Base-by-base conservation (phyloP, 2,888 invertebrate species). In the Blastobasis adustella region DNA sequence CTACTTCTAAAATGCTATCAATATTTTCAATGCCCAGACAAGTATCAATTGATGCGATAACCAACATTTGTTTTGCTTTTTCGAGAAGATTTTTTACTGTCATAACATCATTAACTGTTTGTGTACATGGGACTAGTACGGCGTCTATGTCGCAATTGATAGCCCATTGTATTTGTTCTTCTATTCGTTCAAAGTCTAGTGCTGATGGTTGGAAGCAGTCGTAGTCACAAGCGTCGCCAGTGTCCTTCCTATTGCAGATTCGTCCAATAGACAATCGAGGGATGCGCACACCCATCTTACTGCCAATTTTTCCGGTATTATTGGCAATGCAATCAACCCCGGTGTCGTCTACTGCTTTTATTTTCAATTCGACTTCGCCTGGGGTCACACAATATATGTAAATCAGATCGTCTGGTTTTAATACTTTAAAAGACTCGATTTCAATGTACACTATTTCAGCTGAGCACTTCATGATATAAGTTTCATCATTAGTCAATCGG, bases 1-100 rank as follows among this genome's bases (percentile, higher is more conserved):
- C 90, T 38, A 89, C 92, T 4, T 76, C 71, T 38, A 95, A 91
- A 59, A 95, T 95, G 62, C 92, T 92, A 66, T 94, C 93, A 57
- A 95, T 55, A 49, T 58, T 59, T 42, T 60, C 57, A 10, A 61
- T 42, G 8, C 57, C 63, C 10, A 56, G 46, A 9, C 50, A 44
- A 6, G 57, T 55, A 9, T 63, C 63, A 50, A 63, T 60, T 41
- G 57, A 53, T n/a, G 58, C 58, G 51, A 63, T 54, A 36, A 59
- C 41, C 7, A 63, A 47, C 6, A 63, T 54, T 41, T 61, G 60
- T 53, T 61, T 60, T 1, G 58, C 59, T 45, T 61, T 63, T 47
- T 58, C 58, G 5, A 56, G 54, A n/a, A 40, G 2, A 9, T 39
- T 39, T 40, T 41, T 3, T 6, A 49, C 49, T 4, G 37, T 37